Base-by-base conservation (phyloP, 2,797 vertebrate genomes). In the Diceros bicornis region DNA sequence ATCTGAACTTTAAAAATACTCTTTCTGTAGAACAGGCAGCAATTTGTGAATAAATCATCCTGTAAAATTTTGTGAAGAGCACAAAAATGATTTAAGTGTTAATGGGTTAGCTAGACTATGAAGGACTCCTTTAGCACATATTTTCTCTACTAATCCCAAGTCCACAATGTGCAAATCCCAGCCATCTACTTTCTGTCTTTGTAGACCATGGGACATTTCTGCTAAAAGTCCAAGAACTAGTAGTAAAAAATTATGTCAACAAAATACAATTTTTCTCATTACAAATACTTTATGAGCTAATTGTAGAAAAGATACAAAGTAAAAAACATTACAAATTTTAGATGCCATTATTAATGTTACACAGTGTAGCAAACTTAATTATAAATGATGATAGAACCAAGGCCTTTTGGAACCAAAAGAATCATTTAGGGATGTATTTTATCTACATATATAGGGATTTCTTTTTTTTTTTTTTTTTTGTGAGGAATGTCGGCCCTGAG, bases 41-140 rank as follows among this genome's bases (percentile, higher is more conserved):
- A 72, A 96, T 75, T 91, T 90, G 9, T 89, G 64, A 95, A 85
- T 94, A 94, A 88, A 87, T 86, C 34, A 78, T 77, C 52, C 91
- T 82, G 29, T 69, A n/a, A 90, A 84, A 61, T 44, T 44, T 9
- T n/a, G 72, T 87, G 87, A 77, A 95, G 18, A 92, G 27, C 44
- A 77, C 5, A 55, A 61, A 72, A 75, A 52, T 77, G 7, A 69
- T 64, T 75, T 87, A 74, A 79, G 5, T 52, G 11, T 92, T 83
- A 83, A 52, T 32, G 2, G 32, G 37, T 13, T 64, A 79, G 34
- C 18, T 82, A 89, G 34, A 72, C 41, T 50, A 71, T 55, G 25
- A 69, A 79, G 29, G 4, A 34, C 59, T 34, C 27, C n/a, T 11
- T 64, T 79, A 81, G 32, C 9, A 83, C 6, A 1, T 10, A 47